These are phyloP conservation scores for Tetraodon nigroviridis DNA, from an alignment of 2,113 vertebrate species.

Conservation along the genomic window DNA sequence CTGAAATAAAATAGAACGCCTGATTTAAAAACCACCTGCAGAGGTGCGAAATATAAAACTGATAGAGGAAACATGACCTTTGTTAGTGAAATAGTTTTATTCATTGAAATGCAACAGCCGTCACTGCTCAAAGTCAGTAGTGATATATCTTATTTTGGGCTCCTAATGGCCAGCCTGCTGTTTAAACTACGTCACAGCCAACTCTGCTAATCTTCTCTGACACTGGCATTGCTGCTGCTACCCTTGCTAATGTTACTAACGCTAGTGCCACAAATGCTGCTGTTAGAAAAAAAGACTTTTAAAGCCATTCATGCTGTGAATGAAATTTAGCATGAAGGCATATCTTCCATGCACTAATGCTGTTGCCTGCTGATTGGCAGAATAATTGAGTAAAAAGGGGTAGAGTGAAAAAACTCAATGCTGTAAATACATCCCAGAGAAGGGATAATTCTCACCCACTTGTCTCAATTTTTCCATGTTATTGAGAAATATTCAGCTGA, in stretches of 20 bases:
- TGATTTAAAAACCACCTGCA: background rate
- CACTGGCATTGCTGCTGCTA: conserved; percentile 34
- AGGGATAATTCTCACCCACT: no score
- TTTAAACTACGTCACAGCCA: conserved; percentile 49
- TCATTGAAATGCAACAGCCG: conserved; percentile 11
- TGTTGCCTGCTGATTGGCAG: conserved; percentile 21
- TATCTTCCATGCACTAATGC: conserved; percentile 17
- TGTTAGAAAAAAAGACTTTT: background rate
- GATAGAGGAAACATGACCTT: no score
- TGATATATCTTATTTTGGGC: conserved; percentile 57
- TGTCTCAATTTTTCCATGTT: no score
- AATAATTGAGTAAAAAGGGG: conserved; percentile 37
- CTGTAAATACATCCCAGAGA: background rate
- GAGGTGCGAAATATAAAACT: background rate
- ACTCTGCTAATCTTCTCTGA: conserved; percentile 58
- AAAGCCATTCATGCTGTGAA: background rate
- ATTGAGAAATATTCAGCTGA: no score
- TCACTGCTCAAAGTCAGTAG: conserved; percentile 12
- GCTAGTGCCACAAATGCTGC: no score
- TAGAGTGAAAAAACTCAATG: background rate
- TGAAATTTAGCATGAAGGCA: background rate
- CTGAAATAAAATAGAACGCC: no score
- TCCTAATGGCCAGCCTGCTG: conserved; percentile 43
- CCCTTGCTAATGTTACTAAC: conserved; percentile 11
- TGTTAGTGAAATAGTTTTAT: background rate